Evolutionary conservation across 2,113 vertebrate genomes (phyloP).

Genomic region (Brachypodius melanocephalos): DNA sequence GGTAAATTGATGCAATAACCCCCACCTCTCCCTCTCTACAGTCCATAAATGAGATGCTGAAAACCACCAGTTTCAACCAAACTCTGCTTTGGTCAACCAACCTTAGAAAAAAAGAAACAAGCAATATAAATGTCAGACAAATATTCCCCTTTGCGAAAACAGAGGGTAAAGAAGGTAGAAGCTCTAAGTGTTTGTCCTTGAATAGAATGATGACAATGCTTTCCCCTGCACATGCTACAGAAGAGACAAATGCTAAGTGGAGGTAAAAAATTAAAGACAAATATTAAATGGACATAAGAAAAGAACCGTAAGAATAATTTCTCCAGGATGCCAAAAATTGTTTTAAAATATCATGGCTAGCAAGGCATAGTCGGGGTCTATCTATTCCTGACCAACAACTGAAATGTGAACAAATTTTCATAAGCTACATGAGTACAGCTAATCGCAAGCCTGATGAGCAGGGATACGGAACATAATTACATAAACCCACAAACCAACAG

Average conservation of each 20-base stretch:
- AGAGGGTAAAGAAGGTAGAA: background rate
- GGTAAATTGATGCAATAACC: background rate
- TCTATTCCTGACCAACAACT: background rate
- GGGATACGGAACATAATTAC: background rate
- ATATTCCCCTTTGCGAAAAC: background rate
- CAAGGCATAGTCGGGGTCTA: background rate
- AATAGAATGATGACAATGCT: background rate
- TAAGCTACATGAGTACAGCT: rapidly evolving
- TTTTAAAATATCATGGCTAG: background rate
- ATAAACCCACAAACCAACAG: background rate
- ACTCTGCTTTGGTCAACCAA: background rate
- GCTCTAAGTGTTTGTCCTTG: background rate
- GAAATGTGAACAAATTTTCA: background rate
- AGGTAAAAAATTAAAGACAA: background rate
- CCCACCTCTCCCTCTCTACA: background rate
- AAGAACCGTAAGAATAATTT: background rate
- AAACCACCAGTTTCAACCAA: background rate
- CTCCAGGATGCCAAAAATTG: background rate
- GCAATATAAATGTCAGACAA: background rate
- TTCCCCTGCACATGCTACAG: background rate
- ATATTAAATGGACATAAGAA: background rate
- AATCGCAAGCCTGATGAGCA: background rate
- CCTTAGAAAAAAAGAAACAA: background rate
- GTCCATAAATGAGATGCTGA: background rate
- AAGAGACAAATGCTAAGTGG: background rate